Evolutionary conservation across 2,113 vertebrate species (phyloP).

Genomic region (Notiomystis cincta): DNA sequence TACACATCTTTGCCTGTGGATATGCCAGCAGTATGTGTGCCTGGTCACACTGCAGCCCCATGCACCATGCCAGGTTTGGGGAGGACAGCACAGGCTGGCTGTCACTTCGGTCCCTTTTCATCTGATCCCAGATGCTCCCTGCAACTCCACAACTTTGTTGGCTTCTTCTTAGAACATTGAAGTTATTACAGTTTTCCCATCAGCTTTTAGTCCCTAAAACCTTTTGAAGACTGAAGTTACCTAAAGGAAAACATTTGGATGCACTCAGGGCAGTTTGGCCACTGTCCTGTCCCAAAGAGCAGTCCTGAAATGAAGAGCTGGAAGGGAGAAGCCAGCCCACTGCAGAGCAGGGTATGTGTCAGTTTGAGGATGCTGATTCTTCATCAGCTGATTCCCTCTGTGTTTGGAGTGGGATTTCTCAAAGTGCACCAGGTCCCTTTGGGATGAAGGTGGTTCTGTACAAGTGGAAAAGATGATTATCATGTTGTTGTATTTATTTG

Average conservation of each 20-base stretch:
- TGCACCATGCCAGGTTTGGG: background rate
- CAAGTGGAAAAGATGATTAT: background rate
- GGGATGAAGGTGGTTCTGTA: background rate
- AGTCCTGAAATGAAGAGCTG: fast-evolving
- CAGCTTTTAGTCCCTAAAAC: background rate
- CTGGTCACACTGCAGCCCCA: background rate
- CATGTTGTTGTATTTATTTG: background rate
- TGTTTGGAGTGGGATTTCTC: background rate
- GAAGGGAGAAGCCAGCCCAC: background rate
- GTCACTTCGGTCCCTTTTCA: background rate
- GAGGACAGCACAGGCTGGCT: background rate
- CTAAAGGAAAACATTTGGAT: background rate
- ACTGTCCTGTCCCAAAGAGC: background rate
- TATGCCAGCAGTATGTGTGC: background rate
- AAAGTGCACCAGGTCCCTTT: background rate
- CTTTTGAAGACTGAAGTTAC: background rate
- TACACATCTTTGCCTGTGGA: background rate
- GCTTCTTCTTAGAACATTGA: background rate
- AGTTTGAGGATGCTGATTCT: background rate
- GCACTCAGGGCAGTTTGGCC: background rate
- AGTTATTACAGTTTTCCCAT: background rate
- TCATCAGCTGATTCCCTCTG: background rate
- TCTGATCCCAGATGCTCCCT: background rate
- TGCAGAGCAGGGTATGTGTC: background rate
- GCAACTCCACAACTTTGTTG: background rate